Evolutionary conservation across 1,140 invertebrate genomes (phyloP), one percentile per base, ranked within the genome.

Genomic region (Ceratosolen fusciceps): DNA sequence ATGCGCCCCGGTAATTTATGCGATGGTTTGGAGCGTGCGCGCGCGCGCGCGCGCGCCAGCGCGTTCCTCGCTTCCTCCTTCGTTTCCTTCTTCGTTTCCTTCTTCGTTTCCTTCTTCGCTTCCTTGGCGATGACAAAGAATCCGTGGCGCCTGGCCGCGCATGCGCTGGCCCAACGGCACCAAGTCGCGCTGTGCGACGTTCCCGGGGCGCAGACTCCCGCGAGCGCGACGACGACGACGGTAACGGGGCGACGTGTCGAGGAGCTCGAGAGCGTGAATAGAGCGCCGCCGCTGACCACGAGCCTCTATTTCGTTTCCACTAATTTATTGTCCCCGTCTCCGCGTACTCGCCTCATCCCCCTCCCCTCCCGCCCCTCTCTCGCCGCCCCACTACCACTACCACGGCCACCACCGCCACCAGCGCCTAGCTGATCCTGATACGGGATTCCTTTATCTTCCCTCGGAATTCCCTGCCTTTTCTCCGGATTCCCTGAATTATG

Each of bases 181-280:
- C 10, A 65, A 75, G 14, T 75, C 58, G 58, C 62, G 73, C 62
- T 54, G 56, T 14, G 74, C 47, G 74, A 76, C 68, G 62, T 74
- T 74, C 37, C 14, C 0, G 9, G 10, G 26, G 3, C 39, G 14
- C 39, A 72, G 70, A 47, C 29, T 34, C 29, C 43, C n/a, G 39
- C 39, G 43, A 49, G 39, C 12, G 39, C 37, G 37, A 14, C 4
- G 0, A 21, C 21, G 9, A 3, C 49, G 49, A 19, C 14, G 49
- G 49, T 9, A 43, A 52, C 9, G 49, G 19, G 49, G 49, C 49
- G 10, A 12, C 0, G 16, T 37, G 39, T 2, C 2, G n/a, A 39
- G 21, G 16, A 0, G 39, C 16, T n/a, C n/a, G 14, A 21, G 29
- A 19, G 34, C 34, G 62, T 39, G 62, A 47, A 68, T 47, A 47